Base-by-base conservation (phyloP, 2,888 invertebrate species). In the Troides helena region DNA sequence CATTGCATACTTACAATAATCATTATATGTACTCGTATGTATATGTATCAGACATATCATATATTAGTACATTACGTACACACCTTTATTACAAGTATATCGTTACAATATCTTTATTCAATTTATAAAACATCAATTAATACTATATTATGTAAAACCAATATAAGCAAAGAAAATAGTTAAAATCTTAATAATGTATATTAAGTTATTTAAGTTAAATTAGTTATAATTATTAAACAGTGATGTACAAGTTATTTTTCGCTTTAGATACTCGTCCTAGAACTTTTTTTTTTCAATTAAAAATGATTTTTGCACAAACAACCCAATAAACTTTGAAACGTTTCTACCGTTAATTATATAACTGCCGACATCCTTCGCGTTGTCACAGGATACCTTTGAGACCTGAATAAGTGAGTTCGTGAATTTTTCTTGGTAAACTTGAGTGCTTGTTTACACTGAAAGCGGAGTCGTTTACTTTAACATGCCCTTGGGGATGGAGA, bases 371-470 rank as follows among this genome's bases (percentile, higher is more conserved):
- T 68, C 53, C 50, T 58, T 77, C 77, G 76, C 78, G 78, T 80
- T 82, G 85, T 83, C 84, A 81, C 78, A 76, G 82, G 85, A 85
- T 86, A 85, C 87, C 86, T 86, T 80, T 65, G 86, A 85, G 86
- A 88, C 86, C 77, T 85, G 85, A 87, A 87, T 90, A 88, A 89
- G 87, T 88, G 85, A 86, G 84, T 88, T 90, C 86, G 86, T 82
- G 87, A 88, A 85, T 90, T 89, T 90, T 91, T 89, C 86, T 86
- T 82, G 81, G 84, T 86, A 85, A 88, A 88, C 85, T 90, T 85
- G 86, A 88, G 85, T 84, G 83, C 80, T 87, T 92, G 90, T 91
- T 90, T 91, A 87, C 87, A 85, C 79, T 84, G 89, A 86, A 89
- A 90, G 86, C 84, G 82, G 87, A 88, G 86, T 87, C 86, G 91